A percentile compares a stretch with the other conserved stretches of the same genome.
Conservation (phyloP, 2,888 invertebrate genomes). For the Orchestes rusci region DNA sequence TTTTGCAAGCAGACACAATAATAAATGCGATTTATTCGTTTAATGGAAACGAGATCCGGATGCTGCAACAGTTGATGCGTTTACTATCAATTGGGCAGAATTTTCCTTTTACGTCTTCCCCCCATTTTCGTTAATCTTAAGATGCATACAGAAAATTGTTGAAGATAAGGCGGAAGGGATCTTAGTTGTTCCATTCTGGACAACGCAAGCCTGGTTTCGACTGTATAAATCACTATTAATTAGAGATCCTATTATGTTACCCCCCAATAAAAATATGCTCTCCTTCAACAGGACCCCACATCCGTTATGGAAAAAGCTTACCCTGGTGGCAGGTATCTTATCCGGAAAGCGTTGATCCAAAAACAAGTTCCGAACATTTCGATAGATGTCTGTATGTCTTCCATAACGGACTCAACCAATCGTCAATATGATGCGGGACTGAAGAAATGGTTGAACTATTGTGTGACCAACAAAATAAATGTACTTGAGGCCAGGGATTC, state of each 20-base stretch:
- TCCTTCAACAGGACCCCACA: constrained; percentile 16
- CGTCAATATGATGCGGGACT: background rate
- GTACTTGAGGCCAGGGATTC: background rate
- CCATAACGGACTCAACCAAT: background rate
- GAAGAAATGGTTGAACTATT: background rate
- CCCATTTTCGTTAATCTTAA: constrained; percentile 7
- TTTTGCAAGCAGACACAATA: too few species aligned
- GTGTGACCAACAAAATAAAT: background rate
- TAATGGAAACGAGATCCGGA: constrained; percentile 9
- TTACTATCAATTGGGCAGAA: constrained; percentile 7
- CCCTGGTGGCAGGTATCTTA: background rate
- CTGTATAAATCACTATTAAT: constrained; percentile 6
- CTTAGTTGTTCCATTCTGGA: constrained; percentile 12
- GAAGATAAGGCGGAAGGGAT: constrained; percentile 14
- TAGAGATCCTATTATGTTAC: constrained; percentile 2
- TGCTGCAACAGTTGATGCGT: constrained; percentile 7
- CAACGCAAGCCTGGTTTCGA: constrained; percentile 13
- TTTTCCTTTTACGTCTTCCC: constrained; percentile 11
- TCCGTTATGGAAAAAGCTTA: constrained; percentile 15
- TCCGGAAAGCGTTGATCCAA: background rate
- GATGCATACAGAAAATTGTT: constrained; percentile 9
- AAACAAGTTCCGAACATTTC: background rate
- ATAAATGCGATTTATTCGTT: too few species aligned
- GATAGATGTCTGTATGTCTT: background rate
- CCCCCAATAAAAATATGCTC: constrained; percentile 1